Percentiles rank a stretch among this genome's conserved stretches.
Conservation (phyloP, 2,797 vertebrate genomes). For the Rhynchonycteris naso region DNA sequence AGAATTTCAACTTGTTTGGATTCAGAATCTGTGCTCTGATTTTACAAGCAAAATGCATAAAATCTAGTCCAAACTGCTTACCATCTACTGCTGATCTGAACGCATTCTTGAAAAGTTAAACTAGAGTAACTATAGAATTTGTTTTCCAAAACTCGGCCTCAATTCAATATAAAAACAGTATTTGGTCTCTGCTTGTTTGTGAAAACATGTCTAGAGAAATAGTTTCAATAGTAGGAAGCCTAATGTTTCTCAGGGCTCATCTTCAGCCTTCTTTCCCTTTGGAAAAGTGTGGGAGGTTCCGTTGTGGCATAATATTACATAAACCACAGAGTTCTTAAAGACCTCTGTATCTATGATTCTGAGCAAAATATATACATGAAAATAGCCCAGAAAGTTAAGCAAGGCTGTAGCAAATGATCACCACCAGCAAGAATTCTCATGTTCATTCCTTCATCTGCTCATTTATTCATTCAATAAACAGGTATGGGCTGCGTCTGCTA, state of each 20-base stretch:
- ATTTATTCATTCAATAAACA: neutral
- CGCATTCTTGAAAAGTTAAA: constrained; percentile 12
- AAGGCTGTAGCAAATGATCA: neutral
- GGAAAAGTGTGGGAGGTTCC: neutral
- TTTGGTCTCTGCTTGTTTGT: neutral
- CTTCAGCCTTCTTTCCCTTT: neutral
- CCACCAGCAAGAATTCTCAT: neutral
- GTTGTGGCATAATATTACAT: neutral
- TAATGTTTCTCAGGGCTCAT: neutral
- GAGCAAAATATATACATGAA: neutral
- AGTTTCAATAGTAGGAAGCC: neutral
- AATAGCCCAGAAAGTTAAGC: neutral
- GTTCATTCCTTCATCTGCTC: neutral
- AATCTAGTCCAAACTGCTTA: neutral
- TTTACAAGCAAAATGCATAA: neutral
- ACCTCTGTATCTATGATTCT: neutral
- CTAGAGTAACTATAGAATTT: neutral
- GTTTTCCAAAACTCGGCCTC: neutral
- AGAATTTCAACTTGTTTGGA: neutral
- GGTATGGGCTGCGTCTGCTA: neutral
- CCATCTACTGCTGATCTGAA: neutral
- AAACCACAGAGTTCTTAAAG: neutral
- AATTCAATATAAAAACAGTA: constrained; percentile 4
- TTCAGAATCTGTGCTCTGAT: neutral
- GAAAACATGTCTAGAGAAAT: neutral